Evolutionary conservation across 1,140 invertebrate species (phyloP).

Genomic region (Caligus rogercresseyi): DNA sequence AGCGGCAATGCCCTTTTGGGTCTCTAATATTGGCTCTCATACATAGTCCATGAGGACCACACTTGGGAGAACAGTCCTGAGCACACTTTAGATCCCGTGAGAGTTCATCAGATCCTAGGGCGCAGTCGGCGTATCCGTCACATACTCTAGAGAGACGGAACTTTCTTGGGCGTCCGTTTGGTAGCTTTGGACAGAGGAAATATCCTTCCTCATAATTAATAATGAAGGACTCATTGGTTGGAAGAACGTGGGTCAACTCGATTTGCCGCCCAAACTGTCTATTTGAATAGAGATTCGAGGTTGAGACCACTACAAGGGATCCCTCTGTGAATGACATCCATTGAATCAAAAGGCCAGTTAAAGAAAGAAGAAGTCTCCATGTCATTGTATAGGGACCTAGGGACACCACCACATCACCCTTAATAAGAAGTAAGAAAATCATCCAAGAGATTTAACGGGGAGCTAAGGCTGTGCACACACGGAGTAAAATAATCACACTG

Average conservation of each 20-base stretch:
- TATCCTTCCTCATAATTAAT: conserved; percentile 14
- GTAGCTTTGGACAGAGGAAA: conserved; percentile 1
- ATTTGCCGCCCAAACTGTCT: conserved; percentile 11
- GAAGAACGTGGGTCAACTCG: conserved; percentile 2
- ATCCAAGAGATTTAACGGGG: too few species aligned
- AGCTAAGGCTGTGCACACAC: too few species aligned
- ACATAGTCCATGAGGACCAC: conserved; percentile 1
- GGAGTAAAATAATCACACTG: too few species aligned
- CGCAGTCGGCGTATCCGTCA: conserved; percentile 4
- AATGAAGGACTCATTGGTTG: conserved; percentile 6
- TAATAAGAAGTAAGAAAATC: too few species aligned
- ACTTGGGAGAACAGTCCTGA: neutral
- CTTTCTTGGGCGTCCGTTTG: neutral
- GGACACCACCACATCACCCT: too few species aligned
- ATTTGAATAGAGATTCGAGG: neutral
- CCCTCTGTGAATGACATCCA: too few species aligned
- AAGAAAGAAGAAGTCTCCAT: too few species aligned
- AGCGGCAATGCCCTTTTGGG: neutral
- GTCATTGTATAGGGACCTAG: too few species aligned
- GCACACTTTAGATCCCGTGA: conserved; percentile 1
- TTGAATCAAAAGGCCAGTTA: too few species aligned
- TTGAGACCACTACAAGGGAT: neutral
- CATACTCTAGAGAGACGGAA: conserved; percentile 10
- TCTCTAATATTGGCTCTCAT: neutral
- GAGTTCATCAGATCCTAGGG: conserved; percentile 10